phyloP scores from a whole-genome alignment of 2,888 invertebrate genomes.

The Dolichopus griseipennis region DNA sequence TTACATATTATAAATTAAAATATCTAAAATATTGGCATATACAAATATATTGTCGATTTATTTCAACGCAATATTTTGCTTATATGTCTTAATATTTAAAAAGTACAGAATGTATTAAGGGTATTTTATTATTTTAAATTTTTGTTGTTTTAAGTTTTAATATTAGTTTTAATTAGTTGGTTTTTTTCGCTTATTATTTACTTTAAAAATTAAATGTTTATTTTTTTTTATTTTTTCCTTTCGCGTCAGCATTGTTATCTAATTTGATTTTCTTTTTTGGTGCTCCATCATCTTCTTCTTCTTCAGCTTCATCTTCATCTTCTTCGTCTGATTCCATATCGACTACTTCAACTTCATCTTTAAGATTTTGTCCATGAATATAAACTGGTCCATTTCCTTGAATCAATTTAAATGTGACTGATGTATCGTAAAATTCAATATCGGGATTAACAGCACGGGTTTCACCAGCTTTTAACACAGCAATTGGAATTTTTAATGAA shows the following conservation, averaged over 20 bases:
- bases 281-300: constrained; percentile 67
- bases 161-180: constrained; percentile 12
- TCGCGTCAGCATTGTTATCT: constrained; percentile 54
- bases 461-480: constrained; percentile 70
- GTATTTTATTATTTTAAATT: constrained; percentile 11
- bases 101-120: constrained; percentile 9
- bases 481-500: constrained; percentile 73
- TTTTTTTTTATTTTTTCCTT: constrained; percentile 20
- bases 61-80: background rate
- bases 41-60: no score
- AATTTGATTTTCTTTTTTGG: constrained; percentile 72
- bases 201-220: constrained; percentile 21
- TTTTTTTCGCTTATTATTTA: constrained; percentile 6
- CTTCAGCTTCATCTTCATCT: constrained; percentile 57
- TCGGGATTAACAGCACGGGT: constrained; percentile 67
- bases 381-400: constrained; percentile 74
- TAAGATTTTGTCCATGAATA: constrained; percentile 74
- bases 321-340: constrained; percentile 74
- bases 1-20: no score
- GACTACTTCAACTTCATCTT: constrained; percentile 73
- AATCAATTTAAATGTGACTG: constrained; percentile 70
- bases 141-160: background rate
- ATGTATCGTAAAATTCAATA: constrained; percentile 78
- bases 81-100: background rate
- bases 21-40: no score